A percentile compares a stretch with the other conserved stretches of the same genome.
These are phyloP conservation scores for Halocynthia roretzi DNA, from an alignment of 23 tunicate species.

Conservation along the genomic window DNA sequence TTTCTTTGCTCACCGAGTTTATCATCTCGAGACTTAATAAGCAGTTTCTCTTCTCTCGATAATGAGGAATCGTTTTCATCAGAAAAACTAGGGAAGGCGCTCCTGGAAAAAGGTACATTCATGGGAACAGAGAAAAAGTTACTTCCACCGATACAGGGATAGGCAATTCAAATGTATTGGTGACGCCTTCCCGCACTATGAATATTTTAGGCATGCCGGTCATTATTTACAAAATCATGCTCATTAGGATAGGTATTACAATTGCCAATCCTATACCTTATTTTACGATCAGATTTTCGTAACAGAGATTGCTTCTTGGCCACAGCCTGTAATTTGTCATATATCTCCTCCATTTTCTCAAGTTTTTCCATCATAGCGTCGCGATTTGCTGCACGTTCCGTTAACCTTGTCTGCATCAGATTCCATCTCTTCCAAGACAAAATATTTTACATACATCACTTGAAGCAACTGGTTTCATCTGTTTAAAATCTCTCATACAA, in stretches of 20 bases:
- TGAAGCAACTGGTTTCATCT: background rate
- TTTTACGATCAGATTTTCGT: conserved; percentile 11
- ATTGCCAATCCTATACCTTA: background rate
- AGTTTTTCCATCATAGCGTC: conserved; percentile 36
- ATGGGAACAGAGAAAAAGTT: background rate
- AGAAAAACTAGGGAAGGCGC: conserved; percentile 18
- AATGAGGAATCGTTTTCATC: conserved; percentile 7
- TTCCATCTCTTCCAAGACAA: conserved; percentile 15
- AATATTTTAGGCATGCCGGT: no score
- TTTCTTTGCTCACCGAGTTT: conserved; percentile 6
- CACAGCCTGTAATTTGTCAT: conserved; percentile 59
- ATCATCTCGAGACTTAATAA: conserved; percentile 13
- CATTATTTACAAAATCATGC: no score
- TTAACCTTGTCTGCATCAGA: conserved; percentile 27
- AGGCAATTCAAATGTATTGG: no score
- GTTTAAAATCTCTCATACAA: background rate
- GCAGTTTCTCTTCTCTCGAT: conserved; percentile 11
- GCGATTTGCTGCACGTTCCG: conserved; percentile 44
- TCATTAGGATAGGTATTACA: background rate
- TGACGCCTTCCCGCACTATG: no score
- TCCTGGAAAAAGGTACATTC: conserved; percentile 1
- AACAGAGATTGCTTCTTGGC: conserved; percentile 25
- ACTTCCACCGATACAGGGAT: no score
- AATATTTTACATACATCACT: background rate
- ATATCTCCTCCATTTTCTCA: conserved; percentile 49